phyloP scores from a whole-genome alignment of 2,797 vertebrate species.

The Sphaeramia orbicularis region DNA sequence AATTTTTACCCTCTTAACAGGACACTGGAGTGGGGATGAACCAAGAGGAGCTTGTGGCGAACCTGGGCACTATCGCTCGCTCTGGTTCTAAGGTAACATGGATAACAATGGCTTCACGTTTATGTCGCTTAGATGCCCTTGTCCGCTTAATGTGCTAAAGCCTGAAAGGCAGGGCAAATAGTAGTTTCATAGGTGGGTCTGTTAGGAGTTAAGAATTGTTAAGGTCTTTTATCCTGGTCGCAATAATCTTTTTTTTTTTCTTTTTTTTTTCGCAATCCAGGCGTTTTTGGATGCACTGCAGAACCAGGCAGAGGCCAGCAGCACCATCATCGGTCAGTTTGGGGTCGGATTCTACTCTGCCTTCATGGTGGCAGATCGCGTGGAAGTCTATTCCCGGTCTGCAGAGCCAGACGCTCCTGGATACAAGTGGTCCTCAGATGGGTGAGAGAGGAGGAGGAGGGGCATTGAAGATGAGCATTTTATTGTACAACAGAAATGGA shows the following conservation, averaged over 20 bases:
- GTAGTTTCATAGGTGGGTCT: no score
- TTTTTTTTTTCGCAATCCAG: slow-evolving; percentile 71
- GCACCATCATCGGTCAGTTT: slow-evolving; percentile 97
- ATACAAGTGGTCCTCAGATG: slow-evolving; percentile 96
- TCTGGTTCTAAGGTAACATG: slow-evolving; percentile 95
- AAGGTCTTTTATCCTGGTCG: not conserved
- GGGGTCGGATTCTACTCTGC: slow-evolving; percentile 98
- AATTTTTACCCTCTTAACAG: slow-evolving; percentile 71
- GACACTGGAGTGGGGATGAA: slow-evolving; percentile 98
- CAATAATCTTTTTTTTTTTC: slow-evolving; percentile 1
- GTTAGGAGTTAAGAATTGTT: no score
- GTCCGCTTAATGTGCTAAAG: no score
- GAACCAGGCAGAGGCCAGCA: slow-evolving; percentile 90
- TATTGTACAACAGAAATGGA: not conserved
- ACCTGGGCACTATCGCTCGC: slow-evolving; percentile 94
- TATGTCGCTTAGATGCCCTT: no score
- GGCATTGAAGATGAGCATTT: not conserved
- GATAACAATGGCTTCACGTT: no score
- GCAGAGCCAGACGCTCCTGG: slow-evolving; percentile 82
- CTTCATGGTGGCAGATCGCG: slow-evolving; percentile 95
- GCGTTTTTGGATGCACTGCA: slow-evolving; percentile 93
- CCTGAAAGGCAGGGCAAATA: no score
- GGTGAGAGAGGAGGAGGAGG: slow-evolving; percentile 81
- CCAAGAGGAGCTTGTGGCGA: slow-evolving; percentile 91
- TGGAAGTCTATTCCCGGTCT: slow-evolving; percentile 93